These are phyloP conservation scores for Lethenteron reissneri DNA, from an alignment of 2,113 vertebrate species.

Conservation along the genomic window DNA sequence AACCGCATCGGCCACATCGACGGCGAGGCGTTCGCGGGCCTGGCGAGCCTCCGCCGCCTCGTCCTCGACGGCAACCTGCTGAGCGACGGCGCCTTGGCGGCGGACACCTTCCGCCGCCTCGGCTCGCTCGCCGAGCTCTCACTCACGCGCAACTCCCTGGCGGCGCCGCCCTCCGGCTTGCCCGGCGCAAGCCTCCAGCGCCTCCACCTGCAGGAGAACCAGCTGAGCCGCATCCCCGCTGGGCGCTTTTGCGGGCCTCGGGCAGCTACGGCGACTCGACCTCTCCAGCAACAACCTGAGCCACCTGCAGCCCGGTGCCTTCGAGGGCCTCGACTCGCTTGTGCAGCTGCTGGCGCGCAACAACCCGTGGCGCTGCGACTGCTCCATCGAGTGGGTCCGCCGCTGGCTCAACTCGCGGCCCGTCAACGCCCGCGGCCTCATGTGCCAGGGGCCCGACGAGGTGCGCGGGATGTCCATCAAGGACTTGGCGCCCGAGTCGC, in stretches of 20 bases:
- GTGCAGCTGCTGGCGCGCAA: conserved; percentile 54
- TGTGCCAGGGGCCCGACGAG: conserved; percentile 56
- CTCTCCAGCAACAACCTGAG: conserved; percentile 82
- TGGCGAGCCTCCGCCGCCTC: conserved; percentile 45
- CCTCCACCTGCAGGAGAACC: conserved; percentile 66
- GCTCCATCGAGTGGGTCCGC: conserved; percentile 59
- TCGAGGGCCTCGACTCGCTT: conserved; percentile 53
- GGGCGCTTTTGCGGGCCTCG: conserved; percentile 49
- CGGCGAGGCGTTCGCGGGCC: conserved; percentile 57
- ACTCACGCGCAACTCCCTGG: conserved; percentile 57
- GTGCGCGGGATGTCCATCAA: conserved; percentile 53
- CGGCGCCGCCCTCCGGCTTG: conserved; percentile 52
- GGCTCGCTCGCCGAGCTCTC: conserved; percentile 71
- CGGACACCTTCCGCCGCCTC: conserved; percentile 71
- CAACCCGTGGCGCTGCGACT: conserved; percentile 90
- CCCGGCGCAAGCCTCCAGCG: conserved; percentile 46
- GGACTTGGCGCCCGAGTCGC: conserved; percentile 53
- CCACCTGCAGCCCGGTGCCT: conserved; percentile 52
- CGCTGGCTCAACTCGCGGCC: conserved; percentile 56
- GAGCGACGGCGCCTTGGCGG: conserved; percentile 75
- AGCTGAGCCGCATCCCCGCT: conserved; percentile 58
- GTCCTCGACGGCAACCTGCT: conserved; percentile 77
- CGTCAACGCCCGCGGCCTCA: conserved; percentile 56
- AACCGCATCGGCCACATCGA: conserved; percentile 87
- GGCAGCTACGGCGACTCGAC: conserved; percentile 43